These are phyloP conservation scores for Morpho achilles DNA, from an alignment of 2,888 invertebrate species.

Conservation along the genomic window DNA sequence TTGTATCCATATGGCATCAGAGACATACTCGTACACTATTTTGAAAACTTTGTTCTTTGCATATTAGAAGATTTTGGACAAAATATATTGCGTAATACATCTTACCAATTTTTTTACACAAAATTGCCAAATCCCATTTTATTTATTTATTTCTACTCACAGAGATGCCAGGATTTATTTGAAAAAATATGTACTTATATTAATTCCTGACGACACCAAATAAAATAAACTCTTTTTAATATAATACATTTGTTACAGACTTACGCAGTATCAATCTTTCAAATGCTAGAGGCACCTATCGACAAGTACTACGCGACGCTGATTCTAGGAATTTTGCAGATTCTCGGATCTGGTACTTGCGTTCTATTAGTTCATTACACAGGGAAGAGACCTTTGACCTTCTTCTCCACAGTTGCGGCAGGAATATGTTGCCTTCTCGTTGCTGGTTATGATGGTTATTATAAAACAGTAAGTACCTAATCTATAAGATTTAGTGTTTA, in stretches of 20 bases:
- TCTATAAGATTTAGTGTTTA: no score
- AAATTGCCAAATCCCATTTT: no score
- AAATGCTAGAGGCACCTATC: conserved; percentile 84
- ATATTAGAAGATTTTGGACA: no score
- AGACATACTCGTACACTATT: no score
- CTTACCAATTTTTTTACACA: no score
- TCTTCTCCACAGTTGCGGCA: conserved; percentile 83
- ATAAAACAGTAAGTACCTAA: conserved; percentile 34
- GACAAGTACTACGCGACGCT: conserved; percentile 88
- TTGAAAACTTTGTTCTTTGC: no score
- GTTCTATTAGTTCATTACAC: conserved; percentile 84
- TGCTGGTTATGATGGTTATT: conserved; percentile 74
- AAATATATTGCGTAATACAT: no score
- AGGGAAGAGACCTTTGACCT: conserved; percentile 84
- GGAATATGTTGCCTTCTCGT: conserved; percentile 82
- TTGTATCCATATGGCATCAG: background rate
- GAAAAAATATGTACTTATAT: no score
- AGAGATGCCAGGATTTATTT: no score
- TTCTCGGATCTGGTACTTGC: conserved; percentile 83
- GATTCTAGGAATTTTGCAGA: conserved; percentile 84
- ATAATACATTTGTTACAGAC: conserved; percentile 64
- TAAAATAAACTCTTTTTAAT: no score
- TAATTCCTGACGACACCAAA: no score
- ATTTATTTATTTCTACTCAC: no score
- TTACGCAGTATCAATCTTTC: conserved; percentile 87